Conservation (phyloP, 2,888 invertebrate genomes). For the Gastracanthus pulcherrimus region DNA sequence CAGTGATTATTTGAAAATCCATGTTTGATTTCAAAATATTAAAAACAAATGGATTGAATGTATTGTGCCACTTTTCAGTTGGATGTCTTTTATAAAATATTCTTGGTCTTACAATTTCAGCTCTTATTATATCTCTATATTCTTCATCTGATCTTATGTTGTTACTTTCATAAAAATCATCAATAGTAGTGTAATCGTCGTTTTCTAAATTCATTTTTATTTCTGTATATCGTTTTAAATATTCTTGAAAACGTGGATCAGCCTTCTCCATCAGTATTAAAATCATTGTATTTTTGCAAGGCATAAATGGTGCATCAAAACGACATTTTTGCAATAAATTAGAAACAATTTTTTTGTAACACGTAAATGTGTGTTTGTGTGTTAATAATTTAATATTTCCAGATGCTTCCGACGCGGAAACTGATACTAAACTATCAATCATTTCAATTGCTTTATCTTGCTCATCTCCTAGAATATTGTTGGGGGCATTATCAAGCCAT, state of each 20-base stretch:
- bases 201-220: too few species aligned
- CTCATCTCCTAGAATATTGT: slow-evolving; percentile 28
- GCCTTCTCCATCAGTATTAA: slow-evolving; percentile 60
- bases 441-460: slow-evolving; percentile 62
- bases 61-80: too few species aligned
- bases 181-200: too few species aligned
- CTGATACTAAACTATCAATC: slow-evolving; percentile 65
- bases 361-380: slow-evolving; percentile 67
- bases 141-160: too few species aligned
- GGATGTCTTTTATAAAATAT: too few species aligned
- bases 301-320: slow-evolving; percentile 70
- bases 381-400: slow-evolving; percentile 63
- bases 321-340: slow-evolving; percentile 63
- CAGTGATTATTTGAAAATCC: too few species aligned
- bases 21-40: too few species aligned
- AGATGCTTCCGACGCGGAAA: slow-evolving; percentile 60
- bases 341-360: slow-evolving; percentile 63
- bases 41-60: too few species aligned
- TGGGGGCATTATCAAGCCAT: slow-evolving; percentile 72
- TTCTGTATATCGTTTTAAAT: too few species aligned
- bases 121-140: too few species aligned
- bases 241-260: slow-evolving; percentile 21
- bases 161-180: too few species aligned
- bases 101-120: too few species aligned
- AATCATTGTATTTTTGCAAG: slow-evolving; percentile 61